phyloP scores from a whole-genome alignment of 2,113 vertebrate genomes.

The Felis chaus region DNA sequence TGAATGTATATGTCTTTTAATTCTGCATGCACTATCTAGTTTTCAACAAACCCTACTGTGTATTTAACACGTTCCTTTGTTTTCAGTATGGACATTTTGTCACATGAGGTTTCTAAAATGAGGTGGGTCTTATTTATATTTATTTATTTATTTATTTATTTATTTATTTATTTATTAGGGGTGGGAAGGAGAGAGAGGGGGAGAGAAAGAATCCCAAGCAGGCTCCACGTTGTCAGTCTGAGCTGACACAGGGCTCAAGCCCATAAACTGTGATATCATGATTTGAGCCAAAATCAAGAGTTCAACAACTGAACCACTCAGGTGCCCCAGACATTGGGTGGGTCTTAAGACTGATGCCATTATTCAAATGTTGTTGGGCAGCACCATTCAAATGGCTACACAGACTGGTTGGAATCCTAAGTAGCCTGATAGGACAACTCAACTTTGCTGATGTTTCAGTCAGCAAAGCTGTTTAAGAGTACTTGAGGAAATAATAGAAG shows the following conservation, averaged over 20 bases:
- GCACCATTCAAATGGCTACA: neutral
- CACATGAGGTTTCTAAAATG: neutral
- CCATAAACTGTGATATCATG: too few relatives aligned
- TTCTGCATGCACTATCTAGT: neutral
- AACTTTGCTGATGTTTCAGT: neutral
- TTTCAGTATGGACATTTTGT: neutral
- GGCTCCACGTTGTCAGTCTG: too few relatives aligned
- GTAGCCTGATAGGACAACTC: fast-evolving
- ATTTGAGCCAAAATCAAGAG: too few relatives aligned
- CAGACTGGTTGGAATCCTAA: neutral
- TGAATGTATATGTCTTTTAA: neutral
- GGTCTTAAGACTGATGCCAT: neutral
- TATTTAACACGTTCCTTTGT: neutral
- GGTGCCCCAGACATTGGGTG: neutral
- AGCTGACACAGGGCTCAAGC: too few relatives aligned
- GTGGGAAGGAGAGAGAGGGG: too few relatives aligned
- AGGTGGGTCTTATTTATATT: too few relatives aligned
- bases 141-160: too few relatives aligned
- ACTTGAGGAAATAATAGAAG: neutral
- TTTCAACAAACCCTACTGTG: neutral
- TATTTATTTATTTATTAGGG: too few relatives aligned
- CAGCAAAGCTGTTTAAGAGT: neutral
- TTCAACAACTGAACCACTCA: too few relatives aligned
- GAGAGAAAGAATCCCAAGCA: too few relatives aligned
- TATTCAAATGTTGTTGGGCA: neutral